A percentile compares a stretch with the other conserved stretches of the same genome.
Evolutionary conservation across 2,113 vertebrate genomes (phyloP).

Genomic region (Callopanchax toddi): DNA sequence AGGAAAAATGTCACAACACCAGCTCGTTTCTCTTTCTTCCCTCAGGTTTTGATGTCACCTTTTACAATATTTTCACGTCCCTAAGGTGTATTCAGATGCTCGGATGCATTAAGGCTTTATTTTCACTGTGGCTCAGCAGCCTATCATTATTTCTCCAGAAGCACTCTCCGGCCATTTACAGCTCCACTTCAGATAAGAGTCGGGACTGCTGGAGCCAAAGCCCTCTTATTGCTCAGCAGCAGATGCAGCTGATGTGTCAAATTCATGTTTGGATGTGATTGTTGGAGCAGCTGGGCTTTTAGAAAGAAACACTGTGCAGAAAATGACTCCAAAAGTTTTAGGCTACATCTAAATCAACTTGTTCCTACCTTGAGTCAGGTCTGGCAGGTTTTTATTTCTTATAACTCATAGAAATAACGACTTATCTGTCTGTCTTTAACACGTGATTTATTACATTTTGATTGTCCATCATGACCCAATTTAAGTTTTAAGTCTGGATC

Average conservation of each 20-base stretch:
- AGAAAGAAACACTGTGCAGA: conserved; percentile 6
- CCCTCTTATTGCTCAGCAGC: conserved; percentile 11
- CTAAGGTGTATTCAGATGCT: conserved; percentile 11
- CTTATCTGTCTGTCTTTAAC: background rate
- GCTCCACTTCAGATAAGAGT: conserved; percentile 38
- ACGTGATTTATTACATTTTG: background rate
- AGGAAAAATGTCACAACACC: conserved; percentile 1
- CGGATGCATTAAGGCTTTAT: conserved; percentile 19
- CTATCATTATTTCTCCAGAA: conserved; percentile 36
- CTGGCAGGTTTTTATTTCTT: background rate
- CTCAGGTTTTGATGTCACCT: conserved; percentile 1
- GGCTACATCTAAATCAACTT: conserved; percentile 10
- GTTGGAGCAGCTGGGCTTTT: conserved; percentile 57
- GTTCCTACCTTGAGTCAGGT: background rate
- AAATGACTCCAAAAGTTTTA: conserved; percentile 19
- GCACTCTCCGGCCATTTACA: conserved; percentile 40
- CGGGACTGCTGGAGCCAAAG: conserved; percentile 34
- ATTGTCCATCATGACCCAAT: background rate
- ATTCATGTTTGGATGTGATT: conserved; percentile 54
- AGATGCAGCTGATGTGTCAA: conserved; percentile 47
- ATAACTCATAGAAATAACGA: background rate
- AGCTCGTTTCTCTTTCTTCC: background rate
- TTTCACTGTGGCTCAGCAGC: conserved; percentile 16
- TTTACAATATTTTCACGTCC: conserved; percentile 3
- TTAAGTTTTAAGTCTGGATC: conserved; percentile 7